Evolutionary conservation across 2,888 invertebrate species (phyloP).

Genomic region (Cantharis rustica): DNA sequence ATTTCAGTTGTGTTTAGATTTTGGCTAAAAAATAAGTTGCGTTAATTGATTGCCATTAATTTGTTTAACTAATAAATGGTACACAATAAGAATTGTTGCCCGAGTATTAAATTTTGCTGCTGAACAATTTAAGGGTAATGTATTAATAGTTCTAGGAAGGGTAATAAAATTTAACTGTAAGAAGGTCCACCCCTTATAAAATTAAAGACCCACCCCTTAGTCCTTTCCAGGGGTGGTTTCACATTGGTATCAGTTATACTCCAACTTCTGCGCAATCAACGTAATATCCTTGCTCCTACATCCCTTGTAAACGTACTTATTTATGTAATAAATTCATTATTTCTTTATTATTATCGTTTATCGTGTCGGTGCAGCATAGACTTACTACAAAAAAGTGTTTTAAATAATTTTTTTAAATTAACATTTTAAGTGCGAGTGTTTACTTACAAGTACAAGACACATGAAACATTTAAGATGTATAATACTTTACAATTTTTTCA

Average conservation of each 20-base stretch:
- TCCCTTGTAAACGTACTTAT: slow-evolving; percentile 16
- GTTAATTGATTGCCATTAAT: neutral
- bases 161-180: slow-evolving; percentile 36
- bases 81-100: slow-evolving; percentile 4
- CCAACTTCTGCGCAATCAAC: slow-evolving; percentile 31
- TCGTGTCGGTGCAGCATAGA: neutral
- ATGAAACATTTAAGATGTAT: slow-evolving; percentile 43
- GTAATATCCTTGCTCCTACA: slow-evolving; percentile 16
- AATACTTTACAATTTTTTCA: slow-evolving; percentile 49
- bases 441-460: neutral
- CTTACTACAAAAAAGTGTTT: neutral
- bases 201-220: slow-evolving; percentile 44
- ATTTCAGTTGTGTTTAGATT: neutral
- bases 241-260: slow-evolving; percentile 30
- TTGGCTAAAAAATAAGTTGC: neutral
- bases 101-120: slow-evolving; percentile 9
- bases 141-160: slow-evolving; percentile 29
- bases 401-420: neutral
- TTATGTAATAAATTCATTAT: neutral
- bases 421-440: neutral
- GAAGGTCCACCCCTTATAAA: slow-evolving; percentile 38
- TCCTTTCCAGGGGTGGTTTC: slow-evolving; percentile 47
- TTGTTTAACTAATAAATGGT: neutral
- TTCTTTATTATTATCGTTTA: neutral
- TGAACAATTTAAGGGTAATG: slow-evolving; percentile 27